A percentile compares a stretch with the other conserved stretches of the same genome.
phyloP scores from a whole-genome alignment of 2,888 invertebrate genomes.

The Vesta saturnalis region DNA sequence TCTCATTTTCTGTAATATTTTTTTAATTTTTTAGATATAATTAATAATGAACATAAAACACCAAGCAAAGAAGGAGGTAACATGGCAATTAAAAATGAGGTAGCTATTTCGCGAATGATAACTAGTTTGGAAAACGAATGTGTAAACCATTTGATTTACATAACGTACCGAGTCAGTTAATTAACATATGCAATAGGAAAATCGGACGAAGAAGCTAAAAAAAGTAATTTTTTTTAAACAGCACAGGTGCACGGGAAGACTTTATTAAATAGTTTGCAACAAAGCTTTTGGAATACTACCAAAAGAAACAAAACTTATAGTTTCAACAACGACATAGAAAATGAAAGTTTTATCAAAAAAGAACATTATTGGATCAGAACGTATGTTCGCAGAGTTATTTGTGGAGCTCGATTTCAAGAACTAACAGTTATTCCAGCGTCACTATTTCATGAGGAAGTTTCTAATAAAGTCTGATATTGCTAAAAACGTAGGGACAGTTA shows the following conservation, averaged over 20 bases:
- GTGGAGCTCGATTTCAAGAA: not conserved
- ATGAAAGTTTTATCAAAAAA: not conserved
- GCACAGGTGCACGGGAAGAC: not conserved
- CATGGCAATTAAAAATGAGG: not conserved
- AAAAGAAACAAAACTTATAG: not conserved
- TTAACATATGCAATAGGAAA: no score
- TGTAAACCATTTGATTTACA: not conserved
- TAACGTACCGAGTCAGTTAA: no score
- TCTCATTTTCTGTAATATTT: not conserved
- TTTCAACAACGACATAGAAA: not conserved
- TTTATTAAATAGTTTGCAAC: not conserved
- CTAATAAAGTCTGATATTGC: no score
- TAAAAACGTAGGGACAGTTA: not conserved
- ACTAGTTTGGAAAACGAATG: conserved; percentile 2
- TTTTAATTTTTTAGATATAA: not conserved
- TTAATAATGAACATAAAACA: not conserved
- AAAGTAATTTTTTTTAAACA: not conserved
- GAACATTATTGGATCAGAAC: not conserved
- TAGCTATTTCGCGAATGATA: not conserved
- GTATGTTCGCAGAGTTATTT: not conserved
- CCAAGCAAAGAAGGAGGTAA: not conserved
- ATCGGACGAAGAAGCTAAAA: not conserved
- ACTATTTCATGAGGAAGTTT: not conserved
- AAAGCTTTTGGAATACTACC: not conserved
- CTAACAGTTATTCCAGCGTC: not conserved